Conservation (phyloP, 2,888 invertebrate genomes). For the Lymantria dispar region DNA sequence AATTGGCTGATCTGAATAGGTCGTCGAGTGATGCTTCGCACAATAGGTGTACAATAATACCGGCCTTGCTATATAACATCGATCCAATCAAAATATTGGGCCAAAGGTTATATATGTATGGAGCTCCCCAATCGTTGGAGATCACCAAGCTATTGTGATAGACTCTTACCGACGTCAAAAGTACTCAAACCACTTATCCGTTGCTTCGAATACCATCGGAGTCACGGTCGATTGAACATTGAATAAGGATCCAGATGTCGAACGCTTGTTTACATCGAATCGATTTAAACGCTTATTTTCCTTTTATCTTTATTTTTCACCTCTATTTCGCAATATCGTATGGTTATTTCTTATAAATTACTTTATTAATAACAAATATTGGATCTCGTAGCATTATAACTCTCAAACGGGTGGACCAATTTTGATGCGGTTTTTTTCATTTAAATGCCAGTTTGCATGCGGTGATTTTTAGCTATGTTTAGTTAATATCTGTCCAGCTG, state of each 20-base stretch:
- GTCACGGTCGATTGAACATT: conserved; percentile 66
- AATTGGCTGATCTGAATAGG: conserved; percentile 54
- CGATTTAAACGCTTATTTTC: conserved; percentile 19
- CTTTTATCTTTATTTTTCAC: conserved; percentile 3
- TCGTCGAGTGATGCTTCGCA: conserved; percentile 44
- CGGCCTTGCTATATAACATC: conserved; percentile 66
- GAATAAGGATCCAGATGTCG: conserved; percentile 52
- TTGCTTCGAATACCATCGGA: conserved; percentile 56
- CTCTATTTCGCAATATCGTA: conserved; percentile 12
- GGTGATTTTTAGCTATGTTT: no score
- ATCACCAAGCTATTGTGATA: conserved; percentile 46
- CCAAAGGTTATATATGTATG: conserved; percentile 65
- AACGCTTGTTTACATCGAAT: conserved; percentile 37
- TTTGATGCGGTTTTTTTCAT: no score
- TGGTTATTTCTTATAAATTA: background rate
- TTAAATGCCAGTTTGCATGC: no score
- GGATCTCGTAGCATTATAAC: no score
- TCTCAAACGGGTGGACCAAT: no score
- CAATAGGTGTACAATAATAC: conserved; percentile 56
- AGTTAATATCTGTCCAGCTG: no score
- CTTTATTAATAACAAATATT: background rate
- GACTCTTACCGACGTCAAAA: conserved; percentile 50
- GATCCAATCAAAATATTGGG: conserved; percentile 71
- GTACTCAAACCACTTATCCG: conserved; percentile 56
- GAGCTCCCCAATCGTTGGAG: conserved; percentile 33